Evolutionary conservation across 2,113 vertebrate genomes (phyloP).

Genomic region (Cebus imitator): DNA sequence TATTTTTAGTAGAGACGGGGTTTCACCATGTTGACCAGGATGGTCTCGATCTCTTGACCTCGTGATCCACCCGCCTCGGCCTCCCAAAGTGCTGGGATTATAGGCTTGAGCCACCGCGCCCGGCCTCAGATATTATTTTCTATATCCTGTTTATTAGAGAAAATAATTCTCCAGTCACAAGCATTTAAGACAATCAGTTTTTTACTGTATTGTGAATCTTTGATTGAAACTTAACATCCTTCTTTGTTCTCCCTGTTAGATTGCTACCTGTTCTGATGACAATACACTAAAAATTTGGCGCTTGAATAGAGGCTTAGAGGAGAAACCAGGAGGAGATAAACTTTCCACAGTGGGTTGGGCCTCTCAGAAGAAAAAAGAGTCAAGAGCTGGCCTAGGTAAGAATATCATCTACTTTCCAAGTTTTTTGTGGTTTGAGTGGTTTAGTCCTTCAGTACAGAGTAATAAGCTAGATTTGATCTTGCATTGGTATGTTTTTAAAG

Average conservation of each 20-base stretch:
- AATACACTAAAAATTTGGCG: slow-evolving; percentile 96
- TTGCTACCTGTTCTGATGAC: slow-evolving; percentile 97
- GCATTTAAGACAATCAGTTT: not conserved
- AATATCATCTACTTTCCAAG: not conserved
- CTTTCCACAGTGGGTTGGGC: slow-evolving; percentile 89
- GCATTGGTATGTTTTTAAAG: slow-evolving; percentile 24
- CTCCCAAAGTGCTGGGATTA: too few species aligned
- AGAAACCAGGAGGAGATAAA: slow-evolving; percentile 79
- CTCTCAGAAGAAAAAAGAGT: slow-evolving; percentile 81
- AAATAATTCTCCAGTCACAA: not conserved
- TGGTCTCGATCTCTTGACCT: too few species aligned
- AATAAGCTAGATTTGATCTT: slow-evolving; percentile 19
- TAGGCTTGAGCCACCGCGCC: too few species aligned
- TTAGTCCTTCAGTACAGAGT: not conserved
- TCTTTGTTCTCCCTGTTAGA: slow-evolving; percentile 82
- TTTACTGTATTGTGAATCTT: slow-evolving; percentile 34
- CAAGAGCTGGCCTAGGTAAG: slow-evolving; percentile 77
- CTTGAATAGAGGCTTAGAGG: slow-evolving; percentile 82
- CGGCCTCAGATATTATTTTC: not conserved
- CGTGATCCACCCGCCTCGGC: too few species aligned
- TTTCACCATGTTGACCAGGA: too few species aligned
- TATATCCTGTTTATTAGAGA: not conserved
- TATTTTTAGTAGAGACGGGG: too few species aligned
- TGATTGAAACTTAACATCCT: slow-evolving; percentile 20
- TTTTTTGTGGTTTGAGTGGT: slow-evolving; percentile 17